A percentile compares a stretch with the other conserved stretches of the same genome.
Evolutionary conservation across 2,113 vertebrate genomes (phyloP).

Genomic region (Australoheros scitulus): DNA sequence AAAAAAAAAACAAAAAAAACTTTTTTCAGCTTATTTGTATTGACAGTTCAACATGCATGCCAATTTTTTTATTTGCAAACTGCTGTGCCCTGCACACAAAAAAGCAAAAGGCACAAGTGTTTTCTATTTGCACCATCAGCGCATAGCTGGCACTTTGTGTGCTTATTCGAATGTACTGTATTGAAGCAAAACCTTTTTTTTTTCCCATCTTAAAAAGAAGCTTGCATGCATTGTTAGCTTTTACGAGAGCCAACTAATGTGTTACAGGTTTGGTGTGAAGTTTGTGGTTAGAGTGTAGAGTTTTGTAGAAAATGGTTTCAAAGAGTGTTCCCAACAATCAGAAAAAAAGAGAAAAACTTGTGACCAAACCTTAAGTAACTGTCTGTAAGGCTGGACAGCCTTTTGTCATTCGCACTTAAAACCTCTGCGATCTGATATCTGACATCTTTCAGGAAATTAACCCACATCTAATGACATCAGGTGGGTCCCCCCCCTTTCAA

Average conservation of each 20-base stretch:
- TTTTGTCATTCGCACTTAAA: too few relatives aligned
- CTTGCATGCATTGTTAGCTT: slow-evolving; percentile 1
- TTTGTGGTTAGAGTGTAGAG: background rate
- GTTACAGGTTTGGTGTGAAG: slow-evolving; percentile 1
- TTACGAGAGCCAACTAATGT: background rate
- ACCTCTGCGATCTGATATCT: too few relatives aligned
- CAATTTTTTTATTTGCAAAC: background rate
- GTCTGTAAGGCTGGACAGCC: background rate
- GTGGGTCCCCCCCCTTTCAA: background rate
- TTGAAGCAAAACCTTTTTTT: background rate
- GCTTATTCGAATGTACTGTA: background rate
- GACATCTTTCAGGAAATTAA: too few relatives aligned
- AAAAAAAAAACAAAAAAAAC: fast-evolving
- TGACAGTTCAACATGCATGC: background rate
- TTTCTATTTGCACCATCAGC: background rate
- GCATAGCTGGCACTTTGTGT: background rate
- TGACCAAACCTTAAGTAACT: background rate
- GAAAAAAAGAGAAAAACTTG: background rate
- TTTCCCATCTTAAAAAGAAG: background rate
- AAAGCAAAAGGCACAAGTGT: background rate
- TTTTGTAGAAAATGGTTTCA: background rate
- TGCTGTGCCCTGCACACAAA: slow-evolving; percentile 8
- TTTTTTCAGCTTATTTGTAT: background rate
- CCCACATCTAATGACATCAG: too few relatives aligned
- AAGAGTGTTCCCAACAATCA: background rate